A percentile compares a stretch with the other conserved stretches of the same genome.
These are phyloP conservation scores for Dromococcyx pavoninus DNA, from an alignment of 2,797 vertebrate genomes.

Conservation along the genomic window DNA sequence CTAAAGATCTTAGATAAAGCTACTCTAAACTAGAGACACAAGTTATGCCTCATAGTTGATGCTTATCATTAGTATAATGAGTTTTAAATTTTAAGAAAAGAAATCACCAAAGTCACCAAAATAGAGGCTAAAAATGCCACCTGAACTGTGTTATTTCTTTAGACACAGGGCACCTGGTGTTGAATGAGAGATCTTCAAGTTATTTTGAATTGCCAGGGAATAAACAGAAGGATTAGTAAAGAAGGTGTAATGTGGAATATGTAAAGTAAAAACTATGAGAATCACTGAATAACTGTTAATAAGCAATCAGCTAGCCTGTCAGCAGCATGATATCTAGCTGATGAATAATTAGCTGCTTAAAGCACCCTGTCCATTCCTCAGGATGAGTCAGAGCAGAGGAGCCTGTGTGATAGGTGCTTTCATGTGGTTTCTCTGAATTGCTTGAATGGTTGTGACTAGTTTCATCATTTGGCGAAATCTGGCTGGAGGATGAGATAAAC, in stretches of 20 bases:
- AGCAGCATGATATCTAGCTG: not conserved
- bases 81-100: not conserved
- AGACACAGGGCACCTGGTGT: not conserved
- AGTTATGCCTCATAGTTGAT: not conserved
- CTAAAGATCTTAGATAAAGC: not conserved
- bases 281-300: not conserved
- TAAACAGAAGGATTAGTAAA: not conserved
- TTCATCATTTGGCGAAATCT: not conserved
- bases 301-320: not conserved
- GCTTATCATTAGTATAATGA: not conserved
- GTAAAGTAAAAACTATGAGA: not conserved
- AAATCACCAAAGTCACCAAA: not conserved
- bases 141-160: not conserved
- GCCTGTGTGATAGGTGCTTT: not conserved
- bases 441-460: not conserved
- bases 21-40: not conserved
- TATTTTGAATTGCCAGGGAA: not conserved
- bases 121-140: not conserved
- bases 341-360: not conserved
- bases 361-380: not conserved
- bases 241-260: not conserved
- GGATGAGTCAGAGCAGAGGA: not conserved
- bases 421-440: not conserved
- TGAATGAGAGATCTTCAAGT: not conserved
- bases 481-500: not conserved